phyloP scores from a whole-genome alignment of 2,797 vertebrate genomes.

The Meda fulgida region DNA sequence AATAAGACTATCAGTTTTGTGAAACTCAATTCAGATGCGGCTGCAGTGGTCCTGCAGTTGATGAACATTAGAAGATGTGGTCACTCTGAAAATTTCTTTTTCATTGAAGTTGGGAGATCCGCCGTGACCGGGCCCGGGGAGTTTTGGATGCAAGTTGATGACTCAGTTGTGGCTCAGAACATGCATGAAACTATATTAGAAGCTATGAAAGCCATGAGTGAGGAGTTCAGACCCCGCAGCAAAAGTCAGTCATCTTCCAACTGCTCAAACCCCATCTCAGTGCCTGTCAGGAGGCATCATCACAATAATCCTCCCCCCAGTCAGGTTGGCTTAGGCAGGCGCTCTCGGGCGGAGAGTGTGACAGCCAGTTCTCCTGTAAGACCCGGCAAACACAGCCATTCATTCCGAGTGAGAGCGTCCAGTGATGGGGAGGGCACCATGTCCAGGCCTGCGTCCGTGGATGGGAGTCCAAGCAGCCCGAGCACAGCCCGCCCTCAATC shows the following conservation, averaged over 20 bases:
- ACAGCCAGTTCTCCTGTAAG: conserved; percentile 84
- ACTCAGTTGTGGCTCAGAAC: conserved; percentile 88
- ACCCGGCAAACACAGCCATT: conserved; percentile 79
- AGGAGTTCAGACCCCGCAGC: conserved; percentile 87
- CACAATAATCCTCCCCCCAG: conserved; percentile 87
- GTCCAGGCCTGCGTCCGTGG: conserved; percentile 86
- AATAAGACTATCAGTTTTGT: conserved; percentile 90
- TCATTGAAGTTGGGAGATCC: conserved; percentile 88
- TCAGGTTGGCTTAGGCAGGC: conserved; percentile 84
- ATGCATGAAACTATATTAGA: conserved; percentile 91
- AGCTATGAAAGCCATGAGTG: conserved; percentile 90
- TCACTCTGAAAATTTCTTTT: conserved; percentile 90
- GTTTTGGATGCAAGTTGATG: conserved; percentile 93
- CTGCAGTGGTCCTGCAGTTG: conserved; percentile 86
- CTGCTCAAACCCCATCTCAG: conserved; percentile 88
- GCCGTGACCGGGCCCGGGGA: conserved; percentile 87
- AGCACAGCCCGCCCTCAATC: conserved; percentile 80
- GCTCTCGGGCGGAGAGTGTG: conserved; percentile 84
- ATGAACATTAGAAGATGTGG: conserved; percentile 89
- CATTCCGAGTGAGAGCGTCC: conserved; percentile 86
- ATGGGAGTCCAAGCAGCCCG: conserved; percentile 86
- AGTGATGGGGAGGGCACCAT: conserved; percentile 89
- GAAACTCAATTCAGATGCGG: conserved; percentile 86
- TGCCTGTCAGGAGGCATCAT: conserved; percentile 85
- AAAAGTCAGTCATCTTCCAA: conserved; percentile 89